Evolutionary conservation across 2,888 invertebrate genomes (phyloP).

Genomic region (Eupithecia subumbrata): DNA sequence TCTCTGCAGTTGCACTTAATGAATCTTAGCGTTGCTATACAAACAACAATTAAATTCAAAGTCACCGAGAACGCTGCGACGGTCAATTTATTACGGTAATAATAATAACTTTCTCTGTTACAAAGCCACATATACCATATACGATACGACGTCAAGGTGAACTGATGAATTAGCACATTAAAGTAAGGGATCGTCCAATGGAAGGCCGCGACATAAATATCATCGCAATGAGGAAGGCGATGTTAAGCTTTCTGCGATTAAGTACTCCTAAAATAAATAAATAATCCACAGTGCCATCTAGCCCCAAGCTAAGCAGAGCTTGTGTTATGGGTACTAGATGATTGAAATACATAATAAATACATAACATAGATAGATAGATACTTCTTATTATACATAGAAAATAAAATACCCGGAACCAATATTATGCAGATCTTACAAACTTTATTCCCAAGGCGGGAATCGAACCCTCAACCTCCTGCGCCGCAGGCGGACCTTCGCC

Average conservation of each 20-base stretch:
- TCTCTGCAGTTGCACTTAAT: conserved; percentile 29
- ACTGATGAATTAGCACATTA: conserved; percentile 45
- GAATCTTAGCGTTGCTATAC: conserved; percentile 30
- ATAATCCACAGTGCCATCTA: too few species aligned
- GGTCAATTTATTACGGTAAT: conserved; percentile 34
- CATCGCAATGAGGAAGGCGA: conserved; percentile 44
- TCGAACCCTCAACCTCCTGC: too few species aligned
- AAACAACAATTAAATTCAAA: conserved; percentile 35
- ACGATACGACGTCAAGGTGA: conserved; percentile 38
- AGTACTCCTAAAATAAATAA: conserved; percentile 23
- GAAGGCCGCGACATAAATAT: conserved; percentile 42
- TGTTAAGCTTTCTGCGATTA: conserved; percentile 38
- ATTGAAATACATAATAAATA: too few species aligned
- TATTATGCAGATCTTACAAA: too few species aligned
- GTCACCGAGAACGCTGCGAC: conserved; percentile 28
- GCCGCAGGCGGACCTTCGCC: too few species aligned
- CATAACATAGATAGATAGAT: too few species aligned
- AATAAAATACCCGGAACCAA: too few species aligned
- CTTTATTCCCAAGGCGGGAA: too few species aligned
- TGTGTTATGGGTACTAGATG: too few species aligned
- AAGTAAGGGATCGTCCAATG: conserved; percentile 38
- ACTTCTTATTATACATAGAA: too few species aligned
- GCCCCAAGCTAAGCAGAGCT: too few species aligned
- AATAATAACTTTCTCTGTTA: conserved; percentile 39
- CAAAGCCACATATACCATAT: conserved; percentile 36